Base-by-base conservation (phyloP, 2,888 invertebrate species). In the Phortica okadai region DNA sequence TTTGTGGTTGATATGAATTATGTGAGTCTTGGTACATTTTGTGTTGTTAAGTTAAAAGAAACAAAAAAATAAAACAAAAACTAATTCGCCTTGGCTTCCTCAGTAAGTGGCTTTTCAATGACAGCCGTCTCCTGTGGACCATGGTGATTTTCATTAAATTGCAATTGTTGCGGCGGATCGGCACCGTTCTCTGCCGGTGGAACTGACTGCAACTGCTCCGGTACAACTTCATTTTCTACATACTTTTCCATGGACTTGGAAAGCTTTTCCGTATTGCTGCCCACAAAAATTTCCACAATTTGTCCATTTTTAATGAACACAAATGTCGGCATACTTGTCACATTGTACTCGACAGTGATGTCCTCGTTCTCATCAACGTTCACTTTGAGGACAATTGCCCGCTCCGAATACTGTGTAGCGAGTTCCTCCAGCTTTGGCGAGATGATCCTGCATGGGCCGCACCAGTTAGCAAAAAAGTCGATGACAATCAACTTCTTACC, bases 381-480 rank as follows among this genome's bases (percentile, higher is more conserved):
- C 8, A 97, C 95, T 81, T 90, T 81, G 44, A 93, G 89, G 2
- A 93, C 93, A 62, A 93, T 92, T 74, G 93, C 90, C 54, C 90
- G 84, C 78, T 93, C 93, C 0, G 92, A 91, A 90, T 93, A 93
- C 84, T 93, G 93, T 0, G 90, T 87, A 6, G 95, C 93, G 81
- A 96, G 90, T 88, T 95, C 95, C 84, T 96, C 96, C 42, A 97
- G 92, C 83, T 95, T 95, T 41, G 97, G 97, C 1, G 95, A 94
- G 88, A 97, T 97, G 92, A 95, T 93, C 91, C 96, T 96, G 93
- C 97, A 98, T 1, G 97, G 97, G 0, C 97, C 97, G 90, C 98
- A 98, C 97, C 97, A 98, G 74, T 95, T 95, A 70, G 97, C 97
- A 92, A 94, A 96, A 92, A 98, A 98, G 92, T 97, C 97, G 80